A percentile compares a stretch with the other conserved stretches of the same genome.
Conservation (phyloP, 2,888 invertebrate species). For the Gisinianus flammeolus region DNA sequence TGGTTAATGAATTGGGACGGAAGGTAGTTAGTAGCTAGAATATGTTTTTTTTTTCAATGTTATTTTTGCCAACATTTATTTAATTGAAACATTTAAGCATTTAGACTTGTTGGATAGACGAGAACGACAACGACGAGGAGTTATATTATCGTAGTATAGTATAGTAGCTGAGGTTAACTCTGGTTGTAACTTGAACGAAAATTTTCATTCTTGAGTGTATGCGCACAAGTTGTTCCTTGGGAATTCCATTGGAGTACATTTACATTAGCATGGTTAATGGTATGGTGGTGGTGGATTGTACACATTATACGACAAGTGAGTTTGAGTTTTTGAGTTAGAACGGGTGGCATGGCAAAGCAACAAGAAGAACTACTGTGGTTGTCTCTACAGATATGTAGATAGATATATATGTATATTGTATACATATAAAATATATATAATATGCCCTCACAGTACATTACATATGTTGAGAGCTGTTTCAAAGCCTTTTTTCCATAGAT, state of each 20-base stretch:
- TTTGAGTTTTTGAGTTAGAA: slow-evolving; percentile 20
- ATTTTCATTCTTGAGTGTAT: slow-evolving; percentile 37
- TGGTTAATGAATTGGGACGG: slow-evolving; percentile 3
- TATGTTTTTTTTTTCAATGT: slow-evolving; percentile 7
- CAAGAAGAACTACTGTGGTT: neutral
- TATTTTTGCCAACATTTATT: slow-evolving; percentile 21
- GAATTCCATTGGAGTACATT: slow-evolving; percentile 40
- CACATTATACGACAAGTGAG: slow-evolving; percentile 14
- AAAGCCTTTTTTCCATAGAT: too few relatives aligned
- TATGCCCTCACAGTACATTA: too few relatives aligned
- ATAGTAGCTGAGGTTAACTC: slow-evolving; percentile 7
- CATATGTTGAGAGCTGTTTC: too few relatives aligned
- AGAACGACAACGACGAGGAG: neutral
- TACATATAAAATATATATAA: too few relatives aligned
- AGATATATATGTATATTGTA: neutral
- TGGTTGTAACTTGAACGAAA: slow-evolving; percentile 1
- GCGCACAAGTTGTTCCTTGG: slow-evolving; percentile 38
- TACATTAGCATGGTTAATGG: slow-evolving; percentile 32
- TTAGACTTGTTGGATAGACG: neutral
- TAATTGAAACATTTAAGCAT: slow-evolving; percentile 10
- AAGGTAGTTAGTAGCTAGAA: slow-evolving; percentile 7
- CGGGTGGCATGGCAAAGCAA: neutral
- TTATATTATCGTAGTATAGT: neutral
- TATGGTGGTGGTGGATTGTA: neutral
- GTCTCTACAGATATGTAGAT: neutral